phyloP scores from a whole-genome alignment of 1,140 invertebrate genomes.

The Anastrepha ludens region DNA sequence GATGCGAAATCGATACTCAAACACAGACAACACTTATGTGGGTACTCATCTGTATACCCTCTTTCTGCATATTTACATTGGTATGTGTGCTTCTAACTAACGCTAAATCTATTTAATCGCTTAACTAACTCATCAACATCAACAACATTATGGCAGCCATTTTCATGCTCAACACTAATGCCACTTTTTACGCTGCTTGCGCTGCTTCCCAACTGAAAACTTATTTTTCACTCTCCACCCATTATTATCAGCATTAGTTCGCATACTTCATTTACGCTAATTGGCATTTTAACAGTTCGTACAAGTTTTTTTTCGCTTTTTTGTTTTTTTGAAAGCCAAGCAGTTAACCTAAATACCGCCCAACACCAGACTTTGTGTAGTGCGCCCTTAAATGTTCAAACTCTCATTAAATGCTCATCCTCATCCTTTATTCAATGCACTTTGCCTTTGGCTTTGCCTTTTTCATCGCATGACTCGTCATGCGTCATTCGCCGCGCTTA shows the following conservation, averaged over 20 bases:
- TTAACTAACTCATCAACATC: constrained; percentile 31
- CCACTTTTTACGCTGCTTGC: not conserved
- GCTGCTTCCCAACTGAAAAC: not conserved
- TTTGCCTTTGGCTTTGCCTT: not conserved
- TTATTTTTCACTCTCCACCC: not conserved
- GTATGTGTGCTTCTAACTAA: not conserved
- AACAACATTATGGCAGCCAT: constrained; percentile 14
- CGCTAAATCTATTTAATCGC: constrained; percentile 26
- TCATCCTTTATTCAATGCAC: constrained; percentile 29
- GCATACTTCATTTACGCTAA: constrained; percentile 64
- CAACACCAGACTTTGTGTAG: not conserved
- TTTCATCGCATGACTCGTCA: constrained; percentile 24
- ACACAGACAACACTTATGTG: not conserved
- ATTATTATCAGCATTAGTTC: constrained; percentile 40
- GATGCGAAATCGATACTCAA: too few species aligned
- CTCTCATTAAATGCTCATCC: constrained; percentile 24
- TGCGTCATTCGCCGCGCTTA: constrained; percentile 24
- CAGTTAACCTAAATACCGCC: constrained; percentile 62
- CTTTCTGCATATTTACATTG: not conserved
- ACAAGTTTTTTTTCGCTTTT: constrained; percentile 59
- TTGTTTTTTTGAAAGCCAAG: not conserved
- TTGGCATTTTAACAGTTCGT: constrained; percentile 70
- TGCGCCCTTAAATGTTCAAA: constrained; percentile 12
- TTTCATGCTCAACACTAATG: not conserved
- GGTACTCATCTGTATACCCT: not conserved